Evolutionary conservation across 2,797 vertebrate species (phyloP), one percentile per base, ranked within the genome.

Genomic region (Sebastiscus tertius): DNA sequence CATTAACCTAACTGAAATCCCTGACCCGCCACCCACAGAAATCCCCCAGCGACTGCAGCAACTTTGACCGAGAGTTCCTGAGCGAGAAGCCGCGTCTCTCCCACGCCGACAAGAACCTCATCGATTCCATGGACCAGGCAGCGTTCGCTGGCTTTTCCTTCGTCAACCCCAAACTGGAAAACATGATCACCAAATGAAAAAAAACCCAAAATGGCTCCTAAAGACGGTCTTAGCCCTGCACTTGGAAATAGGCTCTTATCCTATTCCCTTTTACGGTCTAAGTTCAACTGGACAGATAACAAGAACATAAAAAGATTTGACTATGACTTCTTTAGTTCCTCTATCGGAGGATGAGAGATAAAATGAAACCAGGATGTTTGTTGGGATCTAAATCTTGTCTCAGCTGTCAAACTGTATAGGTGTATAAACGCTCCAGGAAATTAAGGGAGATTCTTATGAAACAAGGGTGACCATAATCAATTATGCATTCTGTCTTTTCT

Each of bases 21-120:
- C 34, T 80, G 70, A 84, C 72, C 59, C 81, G 34, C 65, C 80
- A 3, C 61, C 77, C 64, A 31, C 95, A 99, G 99, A 99, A 98
- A 96, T 97, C 97, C 18, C 80, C 96, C 2, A 96, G 90, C 2
- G 99, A 99, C 94, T 98, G 96, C 92, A 98, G 90, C 96, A 99
- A 99, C 95, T 99, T 99, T 20, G 99, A 99, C 94, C 92, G 97
- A 55, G 99, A 99, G 89, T 99, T 99, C 87, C 95, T 99, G 87
- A 98, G 93, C 0, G 99, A 99, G 94, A 99, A 99, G 86, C 96
- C 98, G 0, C 96, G 96, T 27, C 82, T 99, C 60, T 99, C 99
- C 13, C 96, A 96, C 60, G 94, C 95, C 0, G 98, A 99, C 93
- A 99, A 99, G 94, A 98, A 97, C 94, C 95, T 99, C 77, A 97